Evolutionary conservation across 2,113 vertebrate genomes (phyloP).

Genomic region (Protomyctophum bolini): DNA sequence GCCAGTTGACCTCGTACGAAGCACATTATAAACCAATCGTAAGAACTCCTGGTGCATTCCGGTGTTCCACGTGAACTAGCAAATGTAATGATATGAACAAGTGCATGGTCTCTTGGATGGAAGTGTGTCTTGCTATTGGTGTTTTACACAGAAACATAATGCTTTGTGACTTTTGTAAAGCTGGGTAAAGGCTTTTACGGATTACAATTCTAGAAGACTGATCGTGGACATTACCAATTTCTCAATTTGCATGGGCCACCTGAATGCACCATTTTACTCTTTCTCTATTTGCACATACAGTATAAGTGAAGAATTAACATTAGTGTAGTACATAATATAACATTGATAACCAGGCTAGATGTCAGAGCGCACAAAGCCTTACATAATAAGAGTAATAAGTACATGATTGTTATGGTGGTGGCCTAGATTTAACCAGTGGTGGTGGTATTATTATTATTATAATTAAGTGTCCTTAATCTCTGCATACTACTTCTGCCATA

Average conservation of each 20-base stretch:
- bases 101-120: no score
- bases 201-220: not conserved
- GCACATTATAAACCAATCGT: constrained; percentile 38
- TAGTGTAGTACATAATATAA: constrained; percentile 23
- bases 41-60: not conserved
- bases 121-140: not conserved
- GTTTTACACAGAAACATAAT: not conserved
- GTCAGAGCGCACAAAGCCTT: constrained; percentile 38
- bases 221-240: not conserved
- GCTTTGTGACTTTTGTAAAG: not conserved
- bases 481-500: constrained; percentile 35
- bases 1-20: constrained; percentile 21
- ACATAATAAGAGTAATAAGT: constrained; percentile 41
- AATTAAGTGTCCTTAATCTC: constrained; percentile 79
- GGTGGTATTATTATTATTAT: constrained; percentile 42
- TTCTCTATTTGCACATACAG: constrained; percentile 60
- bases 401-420: constrained; percentile 42
- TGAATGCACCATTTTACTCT: constrained; percentile 20
- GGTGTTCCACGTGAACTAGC: not conserved
- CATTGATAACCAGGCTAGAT: constrained; percentile 8
- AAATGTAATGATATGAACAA: not conserved
- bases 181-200: not conserved
- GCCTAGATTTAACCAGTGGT: constrained; percentile 59
- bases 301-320: constrained; percentile 39
- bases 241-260: constrained; percentile 5